These are phyloP conservation scores for Philotrypesis tridentata DNA, from an alignment of 1,140 invertebrate species.

Conservation along the genomic window DNA sequence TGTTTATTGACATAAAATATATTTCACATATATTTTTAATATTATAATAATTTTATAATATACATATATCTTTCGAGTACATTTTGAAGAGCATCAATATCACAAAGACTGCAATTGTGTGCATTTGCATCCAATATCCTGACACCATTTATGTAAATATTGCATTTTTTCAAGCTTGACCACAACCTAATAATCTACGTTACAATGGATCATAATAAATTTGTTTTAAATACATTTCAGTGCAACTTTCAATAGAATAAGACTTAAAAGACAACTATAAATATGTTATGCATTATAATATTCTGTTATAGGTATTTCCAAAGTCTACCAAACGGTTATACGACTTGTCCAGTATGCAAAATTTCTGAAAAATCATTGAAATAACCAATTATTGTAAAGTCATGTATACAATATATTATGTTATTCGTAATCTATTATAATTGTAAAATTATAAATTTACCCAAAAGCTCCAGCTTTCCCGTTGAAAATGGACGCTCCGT, in stretches of 20 bases:
- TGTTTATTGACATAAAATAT: constrained; percentile 40
- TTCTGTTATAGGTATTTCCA: neutral
- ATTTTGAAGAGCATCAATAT: constrained; percentile 19
- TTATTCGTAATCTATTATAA: neutral
- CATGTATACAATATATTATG: neutral
- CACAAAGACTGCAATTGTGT: neutral
- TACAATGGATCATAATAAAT: neutral
- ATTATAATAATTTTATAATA: neutral
- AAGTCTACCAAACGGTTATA: constrained; percentile 17
- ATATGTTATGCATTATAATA: too few species aligned
- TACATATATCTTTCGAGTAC: neutral
- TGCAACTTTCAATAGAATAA: neutral
- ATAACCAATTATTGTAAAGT: neutral
- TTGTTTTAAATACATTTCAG: neutral
- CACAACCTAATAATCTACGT: neutral
- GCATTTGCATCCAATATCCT: neutral
- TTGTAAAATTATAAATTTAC: constrained; percentile 46
- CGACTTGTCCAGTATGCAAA: neutral
- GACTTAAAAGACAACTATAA: neutral
- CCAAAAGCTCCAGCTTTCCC: constrained; percentile 55
- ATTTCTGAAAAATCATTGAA: constrained; percentile 14
- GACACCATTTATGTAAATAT: neutral
- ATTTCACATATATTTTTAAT: constrained; percentile 34
- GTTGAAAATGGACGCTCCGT: constrained; percentile 60
- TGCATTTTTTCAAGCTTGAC: neutral